These are phyloP conservation scores for Amblyteles armatorius DNA, from an alignment of 2,888 invertebrate genomes.

Conservation along the genomic window DNA sequence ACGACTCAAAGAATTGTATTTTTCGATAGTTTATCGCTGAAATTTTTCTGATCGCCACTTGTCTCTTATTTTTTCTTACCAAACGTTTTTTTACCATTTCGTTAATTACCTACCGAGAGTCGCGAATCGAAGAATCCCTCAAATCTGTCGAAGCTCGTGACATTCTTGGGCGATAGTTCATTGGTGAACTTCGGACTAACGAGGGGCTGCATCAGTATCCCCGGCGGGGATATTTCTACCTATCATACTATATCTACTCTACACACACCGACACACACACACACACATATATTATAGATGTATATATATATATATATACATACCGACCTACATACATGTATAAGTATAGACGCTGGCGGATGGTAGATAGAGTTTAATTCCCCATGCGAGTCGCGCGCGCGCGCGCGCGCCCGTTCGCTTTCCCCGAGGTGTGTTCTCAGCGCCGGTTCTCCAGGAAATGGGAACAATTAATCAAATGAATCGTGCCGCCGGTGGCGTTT, in stretches of 20 bases:
- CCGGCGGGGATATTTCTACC: slow-evolving; percentile 22
- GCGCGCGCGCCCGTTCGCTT: slow-evolving; percentile 18
- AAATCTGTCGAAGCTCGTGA: not conserved
- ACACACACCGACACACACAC: not conserved
- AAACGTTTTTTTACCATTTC: no score
- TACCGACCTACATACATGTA: not conserved
- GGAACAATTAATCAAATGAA: slow-evolving; percentile 76
- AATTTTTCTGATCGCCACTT: not conserved
- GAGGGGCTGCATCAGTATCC: slow-evolving; percentile 36
- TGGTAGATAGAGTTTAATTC: slow-evolving; percentile 71
- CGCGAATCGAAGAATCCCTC: not conserved
- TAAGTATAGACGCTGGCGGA: slow-evolving; percentile 33
- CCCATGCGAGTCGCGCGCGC: slow-evolving; percentile 64
- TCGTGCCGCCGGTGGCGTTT: slow-evolving; percentile 68
- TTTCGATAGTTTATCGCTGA: no score
- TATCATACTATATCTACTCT: slow-evolving; percentile 9
- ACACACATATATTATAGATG: not conserved
- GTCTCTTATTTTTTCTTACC: slow-evolving; percentile 1
- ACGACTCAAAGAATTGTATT: no score
- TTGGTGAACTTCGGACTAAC: slow-evolving; percentile 2
- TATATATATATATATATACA: not conserved
- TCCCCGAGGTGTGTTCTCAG: slow-evolving; percentile 58
- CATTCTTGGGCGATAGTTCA: not conserved
- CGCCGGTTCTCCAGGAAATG: slow-evolving; percentile 70
- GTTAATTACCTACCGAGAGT: not conserved